Base-by-base conservation (phyloP, 2,888 invertebrate species). In the Coelopa pilipes region DNA sequence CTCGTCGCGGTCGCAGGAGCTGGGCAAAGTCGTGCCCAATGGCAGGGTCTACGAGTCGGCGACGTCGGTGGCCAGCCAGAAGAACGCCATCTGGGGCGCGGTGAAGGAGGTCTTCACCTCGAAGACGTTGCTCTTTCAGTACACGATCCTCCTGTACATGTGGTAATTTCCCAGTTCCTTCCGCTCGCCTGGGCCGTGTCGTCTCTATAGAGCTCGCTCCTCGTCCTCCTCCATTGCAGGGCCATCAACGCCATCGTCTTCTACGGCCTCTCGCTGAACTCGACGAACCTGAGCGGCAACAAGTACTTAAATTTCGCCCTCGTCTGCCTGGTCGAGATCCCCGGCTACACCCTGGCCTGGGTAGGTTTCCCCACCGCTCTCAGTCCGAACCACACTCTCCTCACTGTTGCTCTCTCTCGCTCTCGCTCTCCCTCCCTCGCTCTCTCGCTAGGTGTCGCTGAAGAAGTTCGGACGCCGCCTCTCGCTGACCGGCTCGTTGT, bases 301-400 rank as follows among this genome's bases (percentile, higher is more conserved):
- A 92, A 92, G 83, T 92, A 92, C 82, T 75, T 91, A 1, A 93
- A 92, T 85, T 93, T 92, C 82, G 88, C 91, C 12, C 82, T 92
- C 46, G 91, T 91, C 1, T 90, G 90, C 75, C 82, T 91, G 15
- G 87, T 91, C 10, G 91, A 91, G 84, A 90, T 91, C 78, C 91
- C 91, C 9, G 90, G 91, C 2, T 91, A 91, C 79, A 86, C 88
- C 4, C 73, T 90, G 70, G 90, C 90, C 17, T 87, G 87, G 87
- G 86, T 87, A 74, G 68, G 82, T 77, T 70, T 13, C 5, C 1
- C 2, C 34, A 34, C 34, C 7, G 7, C 7, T 34, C 34, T 34
- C 7, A 4, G 34, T 34, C 34, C 7, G n/a, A n/a, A n/a, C n/a
- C n/a, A 49, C 17, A 10, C 34, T 34, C 34, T 34, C 24, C 34